Evolutionary conservation across 2,888 invertebrate genomes (phyloP).

Genomic region (Cremastinae sp.): DNA sequence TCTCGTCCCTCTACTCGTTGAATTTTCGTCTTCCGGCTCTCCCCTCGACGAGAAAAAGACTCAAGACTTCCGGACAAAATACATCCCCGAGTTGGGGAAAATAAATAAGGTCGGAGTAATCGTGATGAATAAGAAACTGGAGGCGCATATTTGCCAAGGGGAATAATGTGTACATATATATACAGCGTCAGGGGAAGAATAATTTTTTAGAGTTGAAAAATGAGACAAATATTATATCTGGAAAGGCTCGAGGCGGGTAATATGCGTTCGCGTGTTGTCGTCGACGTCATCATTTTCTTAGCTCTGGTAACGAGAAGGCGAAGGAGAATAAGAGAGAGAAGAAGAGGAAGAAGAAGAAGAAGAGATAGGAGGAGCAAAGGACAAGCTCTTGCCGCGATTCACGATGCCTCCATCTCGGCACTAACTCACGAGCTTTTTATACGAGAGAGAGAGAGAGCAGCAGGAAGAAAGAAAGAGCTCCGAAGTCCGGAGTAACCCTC

Average conservation of each 20-base stretch:
- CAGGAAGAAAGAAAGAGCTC: conserved; percentile 37
- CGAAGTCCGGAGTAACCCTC: conserved; percentile 59
- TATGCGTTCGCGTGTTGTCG: conserved; percentile 29
- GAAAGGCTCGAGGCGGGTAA: conserved; percentile 3
- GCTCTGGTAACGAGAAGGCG: conserved; percentile 15
- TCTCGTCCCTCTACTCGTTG: background rate
- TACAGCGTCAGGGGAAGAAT: background rate
- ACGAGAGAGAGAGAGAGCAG: conserved; percentile 30
- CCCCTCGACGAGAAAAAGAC: conserved; percentile 8
- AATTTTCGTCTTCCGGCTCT: background rate
- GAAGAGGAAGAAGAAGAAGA: conserved; percentile 6
- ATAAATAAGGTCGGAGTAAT: too few species aligned
- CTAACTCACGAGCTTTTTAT: conserved; percentile 63
- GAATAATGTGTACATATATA: background rate
- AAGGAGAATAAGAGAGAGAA: background rate
- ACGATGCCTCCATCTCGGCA: conserved; percentile 60
- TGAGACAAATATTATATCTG: too few species aligned
- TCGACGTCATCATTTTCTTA: conserved; percentile 28
- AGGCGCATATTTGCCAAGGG: too few species aligned
- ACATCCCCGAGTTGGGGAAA: too few species aligned
- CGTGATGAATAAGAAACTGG: too few species aligned
- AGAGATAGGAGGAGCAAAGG: conserved; percentile 38
- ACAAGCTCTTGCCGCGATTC: conserved; percentile 58
- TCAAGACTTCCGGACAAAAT: too few species aligned
- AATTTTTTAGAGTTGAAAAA: background rate